Evolutionary conservation across 1,140 invertebrate genomes (phyloP), one percentile per base, ranked within the genome.

Genomic region (Euwallacea fornicatus): DNA sequence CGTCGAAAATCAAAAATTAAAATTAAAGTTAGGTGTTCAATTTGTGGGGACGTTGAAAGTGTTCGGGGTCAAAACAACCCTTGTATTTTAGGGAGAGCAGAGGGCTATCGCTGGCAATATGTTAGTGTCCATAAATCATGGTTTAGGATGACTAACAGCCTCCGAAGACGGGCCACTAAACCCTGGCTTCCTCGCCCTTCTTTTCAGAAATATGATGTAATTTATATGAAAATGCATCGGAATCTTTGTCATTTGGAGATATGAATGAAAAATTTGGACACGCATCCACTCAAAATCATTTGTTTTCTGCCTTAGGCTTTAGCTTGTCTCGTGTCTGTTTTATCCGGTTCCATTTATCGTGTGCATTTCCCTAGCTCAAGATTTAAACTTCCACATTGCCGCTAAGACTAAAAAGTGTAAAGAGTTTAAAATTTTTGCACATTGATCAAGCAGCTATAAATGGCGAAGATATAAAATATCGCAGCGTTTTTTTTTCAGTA

Each of bases 161-260:
- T 74, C 72, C 74, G 74, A 79, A 77, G 78, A 78, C 78, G 76
- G 76, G 77, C 70, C 59, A 66, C 70, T 72, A 72, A 72, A 72
- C 64, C 75, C 76, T 64, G 64, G 73, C 73, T 76, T 76, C 71
- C 76, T 66, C 75, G 69, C 75, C 76, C 76, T 76, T 72, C 83
- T 85, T 84, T 86, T 84, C 84, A 86, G 85, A 86, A 86, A 86
- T 86, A 86, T 86, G 84, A 86, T 85, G 85, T 86, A 85, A 86
- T 86, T 86, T 86, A 86, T 86, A 86, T 86, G 85, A 85, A 86
- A 86, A 86, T 86, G 84, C 85, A 85, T 85, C 83, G 84, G 83
- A 85, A 86, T 86, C 85, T 85, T 76, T 85, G 85, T 86, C 85
- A 86, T 86, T 86, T 85, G 85, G 83, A 85, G 85, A 86, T 84